Conservation (phyloP, 1,140 invertebrate genomes). For the Papilio dardanus region DNA sequence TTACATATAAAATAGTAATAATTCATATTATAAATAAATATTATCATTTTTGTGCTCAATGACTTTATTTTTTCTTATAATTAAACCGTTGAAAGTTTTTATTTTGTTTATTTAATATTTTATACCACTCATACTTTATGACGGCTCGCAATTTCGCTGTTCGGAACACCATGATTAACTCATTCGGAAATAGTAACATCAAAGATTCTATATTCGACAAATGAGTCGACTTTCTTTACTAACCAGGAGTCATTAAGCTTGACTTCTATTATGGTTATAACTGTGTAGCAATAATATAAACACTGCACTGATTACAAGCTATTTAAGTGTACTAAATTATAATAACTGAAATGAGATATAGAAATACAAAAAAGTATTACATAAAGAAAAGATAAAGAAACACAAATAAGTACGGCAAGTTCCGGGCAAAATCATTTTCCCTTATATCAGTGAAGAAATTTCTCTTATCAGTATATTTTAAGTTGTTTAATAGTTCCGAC, state of each 20-base stretch:
- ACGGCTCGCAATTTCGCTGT: not conserved
- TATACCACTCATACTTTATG: not conserved
- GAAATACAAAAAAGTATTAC: not conserved
- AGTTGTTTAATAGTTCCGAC: not conserved
- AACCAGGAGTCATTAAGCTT: no score
- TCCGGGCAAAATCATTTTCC: not conserved
- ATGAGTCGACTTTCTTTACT: no score
- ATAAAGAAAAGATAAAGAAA: not conserved
- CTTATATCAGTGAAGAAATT: not conserved
- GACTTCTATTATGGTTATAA: not conserved
- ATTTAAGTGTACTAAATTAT: not conserved
- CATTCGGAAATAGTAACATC: no score
- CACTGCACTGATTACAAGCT: not conserved
- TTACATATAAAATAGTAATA: slow-evolving; percentile 23
- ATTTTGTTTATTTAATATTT: slow-evolving; percentile 19
- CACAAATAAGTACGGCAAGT: not conserved
- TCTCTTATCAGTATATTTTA: not conserved
- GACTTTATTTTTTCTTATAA: not conserved
- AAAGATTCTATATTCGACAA: no score
- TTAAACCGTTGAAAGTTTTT: not conserved
- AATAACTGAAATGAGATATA: not conserved
- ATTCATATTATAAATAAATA: slow-evolving; percentile 10
- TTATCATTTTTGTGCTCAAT: not conserved
- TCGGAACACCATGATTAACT: no score
- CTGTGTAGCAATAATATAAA: not conserved